Conservation (phyloP, 2,888 invertebrate species). For the Tiliacea citrago region DNA sequence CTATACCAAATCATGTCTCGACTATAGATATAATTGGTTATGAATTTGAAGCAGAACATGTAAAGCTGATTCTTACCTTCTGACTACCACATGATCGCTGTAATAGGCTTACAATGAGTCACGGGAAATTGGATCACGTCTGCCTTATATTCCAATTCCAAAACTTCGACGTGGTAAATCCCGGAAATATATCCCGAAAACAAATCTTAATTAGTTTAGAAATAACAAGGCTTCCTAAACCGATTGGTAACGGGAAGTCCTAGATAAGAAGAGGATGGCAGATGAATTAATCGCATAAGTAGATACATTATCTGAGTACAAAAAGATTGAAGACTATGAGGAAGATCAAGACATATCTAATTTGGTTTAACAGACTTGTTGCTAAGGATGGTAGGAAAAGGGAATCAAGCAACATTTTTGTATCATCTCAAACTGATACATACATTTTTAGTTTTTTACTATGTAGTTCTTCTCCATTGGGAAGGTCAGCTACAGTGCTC, state of each 20-base stretch:
- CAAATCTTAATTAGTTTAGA: constrained; percentile 45
- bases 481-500: background rate
- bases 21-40: background rate
- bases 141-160: constrained; percentile 55
- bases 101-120: constrained; percentile 38
- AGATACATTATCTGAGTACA: background rate
- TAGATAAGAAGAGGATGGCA: background rate
- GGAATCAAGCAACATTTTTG: background rate
- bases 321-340: background rate
- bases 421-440: background rate
- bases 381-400: background rate
- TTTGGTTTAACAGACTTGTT: background rate
- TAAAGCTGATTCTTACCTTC: background rate
- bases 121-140: constrained; percentile 51
- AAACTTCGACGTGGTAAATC: constrained; percentile 34
- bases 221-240: constrained; percentile 42
- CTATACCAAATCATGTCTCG: background rate
- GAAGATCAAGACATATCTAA: no score
- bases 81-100: constrained; percentile 14
- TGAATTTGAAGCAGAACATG: background rate
- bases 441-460: background rate
- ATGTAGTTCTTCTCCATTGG: background rate
- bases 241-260: constrained; percentile 15
- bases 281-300: background rate
- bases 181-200: constrained; percentile 40